phyloP scores from a whole-genome alignment of 2,797 vertebrate genomes.

The Falco berigora region DNA sequence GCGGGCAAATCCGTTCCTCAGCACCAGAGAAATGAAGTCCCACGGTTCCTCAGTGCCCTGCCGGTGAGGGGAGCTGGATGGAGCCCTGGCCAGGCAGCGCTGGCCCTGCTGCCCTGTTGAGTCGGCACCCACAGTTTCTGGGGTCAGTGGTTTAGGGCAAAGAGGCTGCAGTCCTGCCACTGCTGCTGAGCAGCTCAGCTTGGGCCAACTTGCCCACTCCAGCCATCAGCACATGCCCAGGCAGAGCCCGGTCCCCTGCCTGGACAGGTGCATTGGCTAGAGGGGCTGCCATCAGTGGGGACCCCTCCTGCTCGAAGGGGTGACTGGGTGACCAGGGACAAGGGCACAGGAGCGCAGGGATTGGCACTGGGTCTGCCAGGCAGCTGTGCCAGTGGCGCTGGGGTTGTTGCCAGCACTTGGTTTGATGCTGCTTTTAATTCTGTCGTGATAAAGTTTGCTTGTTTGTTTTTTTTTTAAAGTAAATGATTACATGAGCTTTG shows the following conservation, averaged over 20 bases:
- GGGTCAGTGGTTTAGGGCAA: fast-evolving
- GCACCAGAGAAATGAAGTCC: background rate
- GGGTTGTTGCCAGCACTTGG: background rate
- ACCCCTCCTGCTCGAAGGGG: background rate
- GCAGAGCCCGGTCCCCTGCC: background rate
- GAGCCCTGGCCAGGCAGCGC: background rate
- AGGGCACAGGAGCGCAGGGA: background rate
- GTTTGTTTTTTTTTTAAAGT: background rate
- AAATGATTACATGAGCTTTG: background rate
- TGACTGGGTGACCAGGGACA: background rate
- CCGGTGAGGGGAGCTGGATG: background rate
- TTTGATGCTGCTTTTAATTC: background rate
- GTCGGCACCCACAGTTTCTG: background rate
- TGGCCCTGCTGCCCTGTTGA: background rate
- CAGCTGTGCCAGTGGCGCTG: fast-evolving
- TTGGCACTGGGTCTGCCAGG: background rate
- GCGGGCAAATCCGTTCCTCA: fast-evolving
- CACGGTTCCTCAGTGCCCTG: background rate
- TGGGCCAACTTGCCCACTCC: background rate
- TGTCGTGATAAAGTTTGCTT: background rate
- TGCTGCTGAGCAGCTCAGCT: background rate
- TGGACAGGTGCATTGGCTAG: fast-evolving
- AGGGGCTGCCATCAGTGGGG: background rate
- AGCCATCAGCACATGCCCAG: fast-evolving
- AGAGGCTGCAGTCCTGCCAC: background rate